Base-by-base conservation (phyloP, 2,888 invertebrate species). In the Formica aserva region DNA sequence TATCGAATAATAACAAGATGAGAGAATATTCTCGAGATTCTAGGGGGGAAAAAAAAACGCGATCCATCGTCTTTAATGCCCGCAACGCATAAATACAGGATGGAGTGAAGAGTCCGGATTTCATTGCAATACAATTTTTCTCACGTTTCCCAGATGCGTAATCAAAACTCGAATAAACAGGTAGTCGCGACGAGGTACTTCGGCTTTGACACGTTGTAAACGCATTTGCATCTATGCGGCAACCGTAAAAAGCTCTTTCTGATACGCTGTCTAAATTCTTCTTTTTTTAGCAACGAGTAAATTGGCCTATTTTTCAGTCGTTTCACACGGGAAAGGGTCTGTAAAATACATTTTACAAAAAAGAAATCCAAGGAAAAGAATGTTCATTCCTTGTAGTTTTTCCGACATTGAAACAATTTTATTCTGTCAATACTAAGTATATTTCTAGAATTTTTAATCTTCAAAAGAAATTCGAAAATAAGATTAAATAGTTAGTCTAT, bases 111-210 rank as follows among this genome's bases (percentile, higher is more conserved):
- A 29, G 8, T 5, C 13, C 13, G 38, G 9, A n/a, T 22, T 52
- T 1, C 1, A 11, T 6, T 35, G 35, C 48, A 8, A 66, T 4
- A 15, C 9, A 67, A 77, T 77, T 26, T 67, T 38, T 55, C 13
- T 45, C 67, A 13, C 26, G 13, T 66, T 77, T 45, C n/a, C 15
- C 18, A 48, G 32, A 18, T 35, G 32, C 48, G 35, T 67, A 67
- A 77, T 77, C 38, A 66, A 67, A 41, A 67, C 38, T 38, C 9
- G 52, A 67, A 15, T 29, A 52, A 66, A 66, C 52, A 35, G 11
- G 9, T 32, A 18, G 15, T 15, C 52, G 66, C 55, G n/a, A 55
- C 38, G 67, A 67, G n/a, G 26, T 55, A 13, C 48, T 35, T 4
- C 18, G 48, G 35, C 45, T 48, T 65, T 3, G 18, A 38, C 8